A percentile compares a stretch with the other conserved stretches of the same genome.
phyloP scores from a whole-genome alignment of 2,797 vertebrate genomes.

The Onychomys torridus region DNA sequence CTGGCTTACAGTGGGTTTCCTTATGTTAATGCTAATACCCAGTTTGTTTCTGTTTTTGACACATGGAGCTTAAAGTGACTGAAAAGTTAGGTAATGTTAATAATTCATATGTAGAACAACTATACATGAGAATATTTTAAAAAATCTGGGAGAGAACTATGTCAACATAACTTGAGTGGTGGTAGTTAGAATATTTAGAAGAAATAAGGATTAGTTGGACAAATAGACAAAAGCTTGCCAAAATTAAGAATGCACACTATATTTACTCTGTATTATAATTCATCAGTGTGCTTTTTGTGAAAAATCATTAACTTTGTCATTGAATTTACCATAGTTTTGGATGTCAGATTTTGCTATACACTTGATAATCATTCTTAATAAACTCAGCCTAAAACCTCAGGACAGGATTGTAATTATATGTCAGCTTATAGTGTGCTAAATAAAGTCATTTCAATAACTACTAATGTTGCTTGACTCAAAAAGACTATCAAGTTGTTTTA shows the following conservation, averaged over 20 bases:
- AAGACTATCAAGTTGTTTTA: conserved; percentile 42
- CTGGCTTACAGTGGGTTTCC: neutral
- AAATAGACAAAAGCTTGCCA: conserved; percentile 26
- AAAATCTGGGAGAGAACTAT: conserved; percentile 24
- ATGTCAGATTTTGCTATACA: conserved; percentile 30
- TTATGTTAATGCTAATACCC: neutral
- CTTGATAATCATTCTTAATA: conserved; percentile 53
- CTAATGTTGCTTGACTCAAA: conserved; percentile 39
- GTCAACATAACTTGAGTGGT: neutral
- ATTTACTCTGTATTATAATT: conserved; percentile 19
- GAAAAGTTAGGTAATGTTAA: conserved; percentile 7
- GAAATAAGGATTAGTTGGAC: conserved; percentile 26
- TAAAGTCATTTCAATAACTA: conserved; percentile 54
- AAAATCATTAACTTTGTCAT: conserved; percentile 50
- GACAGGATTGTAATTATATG: conserved; percentile 38
- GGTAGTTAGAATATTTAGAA: conserved; percentile 18
- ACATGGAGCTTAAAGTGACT: neutral
- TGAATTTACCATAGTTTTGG: neutral
- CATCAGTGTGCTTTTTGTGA: conserved; percentile 36
- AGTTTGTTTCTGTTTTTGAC: neutral
- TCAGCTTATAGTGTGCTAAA: conserved; percentile 14
- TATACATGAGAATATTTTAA: conserved; percentile 19
- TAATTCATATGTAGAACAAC: neutral
- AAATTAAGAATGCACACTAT: neutral
- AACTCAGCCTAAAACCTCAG: conserved; percentile 47